These are phyloP conservation scores for Venturia canescens DNA, from an alignment of 1,140 invertebrate genomes.

Conservation along the genomic window DNA sequence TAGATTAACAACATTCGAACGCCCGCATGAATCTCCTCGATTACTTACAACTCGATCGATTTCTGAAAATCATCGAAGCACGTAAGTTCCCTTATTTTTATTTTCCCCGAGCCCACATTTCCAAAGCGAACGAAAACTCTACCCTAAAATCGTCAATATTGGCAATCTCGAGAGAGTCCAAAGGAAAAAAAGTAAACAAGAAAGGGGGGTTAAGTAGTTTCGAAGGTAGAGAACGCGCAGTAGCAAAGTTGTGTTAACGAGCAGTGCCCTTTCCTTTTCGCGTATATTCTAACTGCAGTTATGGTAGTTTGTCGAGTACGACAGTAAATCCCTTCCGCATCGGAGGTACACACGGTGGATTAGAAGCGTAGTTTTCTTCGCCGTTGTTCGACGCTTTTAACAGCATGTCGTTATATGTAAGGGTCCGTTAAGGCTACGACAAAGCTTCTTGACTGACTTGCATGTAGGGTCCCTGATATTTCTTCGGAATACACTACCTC, in stretches of 20 bases:
- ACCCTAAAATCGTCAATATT: neutral
- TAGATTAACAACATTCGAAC: no score
- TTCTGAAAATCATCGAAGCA: neutral
- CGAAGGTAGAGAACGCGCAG: neutral
- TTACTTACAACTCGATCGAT: no score
- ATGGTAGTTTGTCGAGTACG: constrained; percentile 9
- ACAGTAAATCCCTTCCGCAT: constrained; percentile 31
- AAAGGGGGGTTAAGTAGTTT: neutral
- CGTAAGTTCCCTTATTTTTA: neutral
- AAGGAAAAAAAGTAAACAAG: neutral
- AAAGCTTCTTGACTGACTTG: constrained; percentile 7
- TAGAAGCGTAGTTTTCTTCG: neutral
- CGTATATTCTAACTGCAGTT: constrained; percentile 33
- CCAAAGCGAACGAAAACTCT: neutral
- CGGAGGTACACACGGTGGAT: neutral
- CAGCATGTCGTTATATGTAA: constrained; percentile 1
- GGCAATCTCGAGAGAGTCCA: neutral
- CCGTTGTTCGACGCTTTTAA: constrained; percentile 14
- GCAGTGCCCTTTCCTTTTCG: constrained; percentile 33
- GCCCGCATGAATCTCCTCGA: no score
- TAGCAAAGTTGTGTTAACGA: constrained; percentile 38
- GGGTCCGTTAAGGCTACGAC: constrained; percentile 31
- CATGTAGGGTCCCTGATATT: constrained; percentile 10
- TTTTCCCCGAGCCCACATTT: neutral
- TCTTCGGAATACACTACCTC: neutral